These are phyloP conservation scores for Clarias batrachus DNA, from an alignment of 2,113 vertebrate genomes.

Conservation along the genomic window DNA sequence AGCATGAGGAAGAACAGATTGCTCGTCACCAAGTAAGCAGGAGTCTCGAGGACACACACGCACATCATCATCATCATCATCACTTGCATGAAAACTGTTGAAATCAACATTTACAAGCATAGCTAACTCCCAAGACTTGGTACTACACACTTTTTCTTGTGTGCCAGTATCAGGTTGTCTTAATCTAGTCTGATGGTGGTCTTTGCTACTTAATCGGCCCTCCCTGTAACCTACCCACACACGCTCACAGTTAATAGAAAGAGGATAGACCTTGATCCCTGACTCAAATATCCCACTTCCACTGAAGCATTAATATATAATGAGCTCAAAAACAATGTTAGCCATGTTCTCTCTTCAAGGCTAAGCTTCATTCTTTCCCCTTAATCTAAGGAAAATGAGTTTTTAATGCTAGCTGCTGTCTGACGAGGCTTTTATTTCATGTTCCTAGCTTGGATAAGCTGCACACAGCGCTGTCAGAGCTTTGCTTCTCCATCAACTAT, in stretches of 20 bases:
- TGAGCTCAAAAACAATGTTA: not conserved
- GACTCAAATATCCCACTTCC: conserved; percentile 8
- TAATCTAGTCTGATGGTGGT: conserved; percentile 32
- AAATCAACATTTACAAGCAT: not conserved
- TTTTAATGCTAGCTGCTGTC: conserved; percentile 39
- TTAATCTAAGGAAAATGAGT: conserved; percentile 47
- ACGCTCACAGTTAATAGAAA: conserved; percentile 36
- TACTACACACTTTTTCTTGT: not conserved
- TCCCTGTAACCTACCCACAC: not conserved
- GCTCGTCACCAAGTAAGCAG: conserved; percentile 94
- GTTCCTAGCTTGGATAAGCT: conserved; percentile 91
- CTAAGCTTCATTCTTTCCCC: conserved; percentile 28
- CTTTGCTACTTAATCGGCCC: conserved; percentile 20
- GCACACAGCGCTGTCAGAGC: conserved; percentile 97
- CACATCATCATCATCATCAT: not conserved
- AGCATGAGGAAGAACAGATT: conserved; percentile 99
- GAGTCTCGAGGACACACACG: not conserved
- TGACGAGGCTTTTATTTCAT: not conserved
- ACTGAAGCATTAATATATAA: conserved; percentile 25
- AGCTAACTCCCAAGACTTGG: not conserved
- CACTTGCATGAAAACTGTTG: not conserved
- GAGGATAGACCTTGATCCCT: conserved; percentile 34
- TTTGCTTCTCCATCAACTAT: conserved; percentile 99
- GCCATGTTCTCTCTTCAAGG: not conserved
- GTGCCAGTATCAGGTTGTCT: not conserved